Conservation (phyloP, 2,888 invertebrate species). For the Argyresthia albistria region DNA sequence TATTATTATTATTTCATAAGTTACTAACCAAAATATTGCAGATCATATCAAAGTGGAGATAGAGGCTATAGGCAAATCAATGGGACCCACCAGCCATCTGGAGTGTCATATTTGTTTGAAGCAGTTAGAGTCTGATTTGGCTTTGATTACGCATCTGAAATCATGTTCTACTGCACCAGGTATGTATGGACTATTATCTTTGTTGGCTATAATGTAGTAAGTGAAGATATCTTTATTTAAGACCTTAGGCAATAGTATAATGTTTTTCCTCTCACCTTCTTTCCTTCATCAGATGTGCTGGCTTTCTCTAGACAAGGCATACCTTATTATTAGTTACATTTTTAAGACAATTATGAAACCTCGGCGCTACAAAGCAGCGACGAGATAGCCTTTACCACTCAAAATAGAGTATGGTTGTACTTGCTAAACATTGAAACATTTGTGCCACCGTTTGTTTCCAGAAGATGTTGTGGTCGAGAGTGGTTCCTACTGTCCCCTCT, state of each 20-base stretch:
- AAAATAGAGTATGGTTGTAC: too few species aligned
- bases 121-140: slow-evolving; percentile 21
- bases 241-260: too few species aligned
- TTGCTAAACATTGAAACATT: too few species aligned
- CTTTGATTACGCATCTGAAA: slow-evolving; percentile 26
- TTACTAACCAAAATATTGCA: slow-evolving; percentile 14
- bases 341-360: not conserved
- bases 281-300: too few species aligned
- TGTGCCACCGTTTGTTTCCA: not conserved
- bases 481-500: slow-evolving; percentile 50
- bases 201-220: not conserved
- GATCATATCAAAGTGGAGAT: slow-evolving; percentile 31
- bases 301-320: too few species aligned
- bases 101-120: slow-evolving; percentile 30
- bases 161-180: slow-evolving; percentile 27
- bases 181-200: slow-evolving; percentile 10
- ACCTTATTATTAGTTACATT: too few species aligned
- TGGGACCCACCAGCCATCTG: slow-evolving; percentile 5
- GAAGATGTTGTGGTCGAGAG: slow-evolving; percentile 17
- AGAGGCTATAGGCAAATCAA: slow-evolving; percentile 11
- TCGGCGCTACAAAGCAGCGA: too few species aligned
- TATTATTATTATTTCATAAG: not conserved
- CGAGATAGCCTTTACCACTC: too few species aligned
- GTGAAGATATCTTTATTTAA: too few species aligned
- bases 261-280: too few species aligned